These are phyloP conservation scores for Rhincodon typus DNA, from an alignment of 2,797 vertebrate species.

Conservation along the genomic window DNA sequence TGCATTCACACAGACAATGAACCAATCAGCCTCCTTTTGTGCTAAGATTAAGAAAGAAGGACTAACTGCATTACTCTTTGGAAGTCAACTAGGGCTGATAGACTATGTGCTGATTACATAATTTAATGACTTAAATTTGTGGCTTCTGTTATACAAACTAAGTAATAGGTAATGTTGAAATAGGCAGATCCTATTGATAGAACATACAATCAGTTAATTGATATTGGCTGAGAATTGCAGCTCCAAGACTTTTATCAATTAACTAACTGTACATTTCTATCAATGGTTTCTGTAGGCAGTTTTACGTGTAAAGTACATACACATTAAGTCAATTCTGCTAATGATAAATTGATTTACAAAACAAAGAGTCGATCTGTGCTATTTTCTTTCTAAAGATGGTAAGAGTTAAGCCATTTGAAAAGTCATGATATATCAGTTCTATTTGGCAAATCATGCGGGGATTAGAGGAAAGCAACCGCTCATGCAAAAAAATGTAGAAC, in stretches of 20 bases:
- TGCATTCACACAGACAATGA: neutral
- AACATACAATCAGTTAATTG: neutral
- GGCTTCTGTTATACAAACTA: neutral
- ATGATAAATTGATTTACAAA: neutral
- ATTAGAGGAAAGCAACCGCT: neutral
- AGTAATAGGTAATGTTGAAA: neutral
- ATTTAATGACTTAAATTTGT: neutral
- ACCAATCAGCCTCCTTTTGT: neutral
- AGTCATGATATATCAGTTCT: neutral
- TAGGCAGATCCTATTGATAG: neutral
- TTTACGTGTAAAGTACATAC: neutral
- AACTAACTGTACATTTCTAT: constrained; percentile 1
- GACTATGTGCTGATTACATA: neutral
- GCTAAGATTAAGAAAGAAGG: neutral
- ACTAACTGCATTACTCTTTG: neutral
- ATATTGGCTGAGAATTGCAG: neutral
- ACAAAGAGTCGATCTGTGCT: neutral
- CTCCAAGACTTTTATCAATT: neutral
- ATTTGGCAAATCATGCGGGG: neutral
- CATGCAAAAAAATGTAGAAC: neutral
- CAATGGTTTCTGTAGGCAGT: neutral
- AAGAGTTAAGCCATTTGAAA: neutral
- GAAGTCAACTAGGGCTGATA: neutral
- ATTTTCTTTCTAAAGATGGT: neutral
- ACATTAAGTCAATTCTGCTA: neutral